Evolutionary conservation across 1,140 invertebrate genomes (phyloP), one percentile per base, ranked within the genome.

Genomic region (Drosophila mauritiana): DNA sequence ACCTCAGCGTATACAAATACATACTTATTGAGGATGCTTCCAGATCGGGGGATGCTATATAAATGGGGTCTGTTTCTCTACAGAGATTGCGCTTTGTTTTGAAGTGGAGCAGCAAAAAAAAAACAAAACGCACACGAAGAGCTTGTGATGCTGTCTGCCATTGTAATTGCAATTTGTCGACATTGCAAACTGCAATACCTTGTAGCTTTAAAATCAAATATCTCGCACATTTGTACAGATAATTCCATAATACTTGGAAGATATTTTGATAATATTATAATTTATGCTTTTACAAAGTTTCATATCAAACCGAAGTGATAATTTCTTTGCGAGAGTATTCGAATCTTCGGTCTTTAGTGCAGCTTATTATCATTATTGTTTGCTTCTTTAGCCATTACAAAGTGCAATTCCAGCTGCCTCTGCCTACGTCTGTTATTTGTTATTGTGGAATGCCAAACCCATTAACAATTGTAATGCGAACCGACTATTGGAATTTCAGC

Each of bases 401-500:
- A 83, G 80, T 83, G 75, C 80, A 61, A 43, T 70, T 64, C 55
- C 57, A 58, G 56, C 61, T 52, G 53, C 34, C 51, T 74, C 46
- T 64, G 36, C 39, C 39, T 43, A 25, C 56, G 39, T 37, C 43
- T 58, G 34, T 56, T 80, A 43, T 49, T 63, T 77, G 53, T 63
- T 73, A 53, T 52, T 56, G 53, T 61, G 82, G 83, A 85, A 85
- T 86, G 73, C 65, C 61, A 49, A 67, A 59, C 68, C 69, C 76
- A 84, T 84, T 84, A 84, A 84, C 80, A 84, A 85, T 84, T 84
- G 76, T 84, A 84, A 84, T 84, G 61, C 22, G 76, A 67, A 43
- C 70, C 69, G 46, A 56, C 59, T 63, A 13, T 77, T 65, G 80
- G 63, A 65, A 82, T 78, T 78, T 75, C 36, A 42, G 12, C 54